A percentile compares a stretch with the other conserved stretches of the same genome.
Evolutionary conservation across 1,140 invertebrate species (phyloP).

Genomic region (Atta colombica): DNA sequence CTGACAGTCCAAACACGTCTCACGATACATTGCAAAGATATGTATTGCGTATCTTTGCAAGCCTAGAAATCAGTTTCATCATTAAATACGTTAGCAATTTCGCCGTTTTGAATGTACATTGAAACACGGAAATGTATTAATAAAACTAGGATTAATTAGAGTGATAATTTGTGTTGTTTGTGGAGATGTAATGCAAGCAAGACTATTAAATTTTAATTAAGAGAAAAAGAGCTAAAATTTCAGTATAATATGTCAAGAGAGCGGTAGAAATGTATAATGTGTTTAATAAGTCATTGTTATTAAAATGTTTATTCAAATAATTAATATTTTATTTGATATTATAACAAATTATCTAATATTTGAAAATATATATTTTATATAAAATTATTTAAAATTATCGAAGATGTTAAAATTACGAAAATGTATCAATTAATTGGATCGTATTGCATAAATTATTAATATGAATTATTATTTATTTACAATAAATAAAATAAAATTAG

Average conservation of each 20-base stretch:
- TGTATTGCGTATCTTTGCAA: not conserved
- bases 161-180: conserved; percentile 7
- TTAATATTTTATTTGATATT: not conserved
- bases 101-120: not conserved
- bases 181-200: not conserved
- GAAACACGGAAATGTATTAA: conserved; percentile 9
- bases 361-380: not conserved
- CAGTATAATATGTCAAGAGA: not conserved
- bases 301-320: not conserved
- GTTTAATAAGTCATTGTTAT: not conserved
- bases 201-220: not conserved
- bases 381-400: not conserved
- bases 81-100: not conserved
- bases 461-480: not conserved
- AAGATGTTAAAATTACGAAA: not conserved
- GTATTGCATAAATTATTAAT: not conserved
- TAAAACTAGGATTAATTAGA: not conserved
- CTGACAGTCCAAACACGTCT: conserved; percentile 46
- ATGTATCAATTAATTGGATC: too few relatives aligned
- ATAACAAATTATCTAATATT: not conserved
- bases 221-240: not conserved
- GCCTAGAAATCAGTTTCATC: not conserved
- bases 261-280: not conserved
- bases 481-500: not conserved
- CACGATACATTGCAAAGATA: not conserved